Evolutionary conservation across 2,797 vertebrate species (phyloP).

Genomic region (Labeo calbasu): DNA sequence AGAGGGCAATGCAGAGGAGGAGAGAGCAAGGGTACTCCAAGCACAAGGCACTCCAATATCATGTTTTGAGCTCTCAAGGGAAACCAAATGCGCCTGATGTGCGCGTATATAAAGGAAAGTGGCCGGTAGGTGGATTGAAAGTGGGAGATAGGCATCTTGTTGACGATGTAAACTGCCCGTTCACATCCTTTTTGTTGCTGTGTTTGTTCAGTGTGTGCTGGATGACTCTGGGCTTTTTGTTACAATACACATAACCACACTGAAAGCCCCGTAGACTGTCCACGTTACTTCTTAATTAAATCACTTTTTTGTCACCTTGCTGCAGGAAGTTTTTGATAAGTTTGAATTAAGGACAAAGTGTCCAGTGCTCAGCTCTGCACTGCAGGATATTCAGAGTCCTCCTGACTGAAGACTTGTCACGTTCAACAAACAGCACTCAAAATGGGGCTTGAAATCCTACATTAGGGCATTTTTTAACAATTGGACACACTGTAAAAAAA

Average conservation of each 20-base stretch:
- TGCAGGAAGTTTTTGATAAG: conserved; percentile 4
- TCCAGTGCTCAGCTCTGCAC: conserved; percentile 7
- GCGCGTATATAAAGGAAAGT: conserved; percentile 5
- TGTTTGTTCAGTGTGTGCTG: conserved; percentile 28
- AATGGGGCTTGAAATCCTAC: background rate
- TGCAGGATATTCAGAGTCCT: conserved; percentile 15
- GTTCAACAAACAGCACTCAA: background rate
- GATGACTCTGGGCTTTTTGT: conserved; percentile 23
- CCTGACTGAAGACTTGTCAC: background rate
- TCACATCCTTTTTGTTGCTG: conserved; percentile 29
- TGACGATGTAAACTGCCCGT: conserved; percentile 17
- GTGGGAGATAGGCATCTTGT: conserved; percentile 36
- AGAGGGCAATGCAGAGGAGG: conserved; percentile 79
- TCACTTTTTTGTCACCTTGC: conserved; percentile 13
- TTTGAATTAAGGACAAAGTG: conserved; percentile 15
- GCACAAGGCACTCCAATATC: conserved; percentile 41
- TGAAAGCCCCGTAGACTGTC: background rate
- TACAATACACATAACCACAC: background rate
- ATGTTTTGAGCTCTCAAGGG: conserved; percentile 21
- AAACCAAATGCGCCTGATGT: conserved; percentile 20
- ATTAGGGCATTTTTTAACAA: background rate
- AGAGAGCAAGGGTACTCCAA: conserved; percentile 63
- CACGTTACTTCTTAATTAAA: background rate
- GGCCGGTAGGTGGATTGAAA: conserved; percentile 2
- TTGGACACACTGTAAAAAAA: background rate